These are phyloP conservation scores for Nematostella vectensis DNA, from an alignment of 92 coral and sea anemone genomes.

Conservation along the genomic window DNA sequence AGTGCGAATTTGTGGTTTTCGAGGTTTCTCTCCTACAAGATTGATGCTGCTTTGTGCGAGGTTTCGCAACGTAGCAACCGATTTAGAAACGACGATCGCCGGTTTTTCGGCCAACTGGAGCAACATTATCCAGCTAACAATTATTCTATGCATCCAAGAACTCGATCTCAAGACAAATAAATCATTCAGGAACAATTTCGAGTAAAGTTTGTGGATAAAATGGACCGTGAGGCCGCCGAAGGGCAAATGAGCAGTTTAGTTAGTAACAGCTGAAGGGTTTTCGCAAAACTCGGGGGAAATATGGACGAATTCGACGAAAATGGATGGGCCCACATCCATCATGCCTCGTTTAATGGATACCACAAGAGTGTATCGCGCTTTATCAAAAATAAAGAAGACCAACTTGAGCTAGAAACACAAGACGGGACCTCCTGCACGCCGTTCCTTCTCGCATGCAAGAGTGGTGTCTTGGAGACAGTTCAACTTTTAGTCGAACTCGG, in stretches of 20 bases:
- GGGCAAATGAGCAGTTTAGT: too few species aligned
- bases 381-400: constrained; percentile 75
- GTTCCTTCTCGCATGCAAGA: constrained; percentile 69
- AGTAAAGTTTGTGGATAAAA: too few species aligned
- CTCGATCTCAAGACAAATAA: too few species aligned
- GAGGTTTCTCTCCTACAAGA: too few species aligned
- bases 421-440: constrained; percentile 83
- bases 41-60: background rate
- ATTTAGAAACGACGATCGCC: too few species aligned
- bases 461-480: constrained; percentile 77
- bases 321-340: constrained; percentile 99
- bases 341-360: constrained; percentile 92
- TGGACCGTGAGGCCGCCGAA: too few species aligned
- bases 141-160: too few species aligned
- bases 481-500: constrained; percentile 75
- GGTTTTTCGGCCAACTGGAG: too few species aligned
- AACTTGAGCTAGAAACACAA: constrained; percentile 78
- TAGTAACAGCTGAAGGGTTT: too few species aligned
- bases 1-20: background rate
- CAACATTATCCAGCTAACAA: too few species aligned
- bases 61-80: background rate
- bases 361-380: constrained; percentile 90
- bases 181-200: too few species aligned
- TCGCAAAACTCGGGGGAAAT: background rate
- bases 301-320: constrained; percentile 98